Base-by-base conservation (phyloP, 2,888 invertebrate species). In the Dynastes hyllus region DNA sequence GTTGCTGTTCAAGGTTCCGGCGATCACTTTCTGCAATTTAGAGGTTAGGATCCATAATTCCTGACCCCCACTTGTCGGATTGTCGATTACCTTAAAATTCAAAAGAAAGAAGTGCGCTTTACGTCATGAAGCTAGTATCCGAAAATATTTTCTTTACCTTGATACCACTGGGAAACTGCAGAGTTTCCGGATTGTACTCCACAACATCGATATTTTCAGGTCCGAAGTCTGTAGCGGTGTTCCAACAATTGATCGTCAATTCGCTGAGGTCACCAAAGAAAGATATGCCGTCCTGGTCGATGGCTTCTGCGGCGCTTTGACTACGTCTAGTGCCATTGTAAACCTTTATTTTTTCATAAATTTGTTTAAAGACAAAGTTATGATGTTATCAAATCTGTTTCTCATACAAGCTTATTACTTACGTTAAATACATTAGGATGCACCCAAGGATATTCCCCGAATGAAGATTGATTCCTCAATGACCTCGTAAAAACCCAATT, bases 151-250 rank as follows among this genome's bases (percentile, higher is more conserved):
- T 16, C 2, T 4, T 16, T 82, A 89, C 89, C 89, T 95, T 95
- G 2, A 95, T 83, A 0, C 95, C 95, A 84, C 94, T 94, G 0
- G 92, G 90, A 84, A 95, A 96, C 85, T 95, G 95, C 76, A 95
- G 87, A 0, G 92, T 92, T 73, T 91, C 89, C 51, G 87, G 87
- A 85, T 95, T 91, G n/a, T 91, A 85, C 1, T 92, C 92, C 3
- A 92, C 84, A 4, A 92, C 85, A 78, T 91, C 89, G 37, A 93
- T 91, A 86, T 92, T 92, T 73, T 90, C 89, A 0, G 87, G 87
- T 0, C 91, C 90, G 84, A 92, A 95, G 11, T 92, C 90, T 0
- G 92, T 91, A 0, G 89, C 91, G 1, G 92, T 92, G 85, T 95
- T 94, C 94, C 95, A 95, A 83, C 94, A 95, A 84, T 91, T 92